Conservation (phyloP, 2,797 vertebrate genomes). For the Halcyon leucocephala region DNA sequence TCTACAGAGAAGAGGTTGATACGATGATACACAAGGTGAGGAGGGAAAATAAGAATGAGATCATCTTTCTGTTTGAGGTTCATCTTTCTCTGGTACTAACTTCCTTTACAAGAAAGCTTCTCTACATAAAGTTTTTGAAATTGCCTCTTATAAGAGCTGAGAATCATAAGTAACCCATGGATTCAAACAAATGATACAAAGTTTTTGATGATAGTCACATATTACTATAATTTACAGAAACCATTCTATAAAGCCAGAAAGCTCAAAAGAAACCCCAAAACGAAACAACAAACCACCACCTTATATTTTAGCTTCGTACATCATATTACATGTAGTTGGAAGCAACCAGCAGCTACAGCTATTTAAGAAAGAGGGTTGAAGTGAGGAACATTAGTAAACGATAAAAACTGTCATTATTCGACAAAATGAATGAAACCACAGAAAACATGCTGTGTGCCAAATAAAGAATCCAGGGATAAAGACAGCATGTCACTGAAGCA, state of each 20-base stretch:
- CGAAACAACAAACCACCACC: no score
- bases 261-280: neutral
- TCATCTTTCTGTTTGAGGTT: neutral
- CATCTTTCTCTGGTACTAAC: neutral
- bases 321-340: neutral
- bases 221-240: neutral
- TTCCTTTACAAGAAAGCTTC: neutral
- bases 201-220: neutral
- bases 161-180: neutral
- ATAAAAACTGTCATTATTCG: neutral
- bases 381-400: neutral
- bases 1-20: neutral
- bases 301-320: neutral
- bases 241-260: neutral
- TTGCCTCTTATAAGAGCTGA: neutral
- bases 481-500: neutral
- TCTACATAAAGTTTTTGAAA: neutral
- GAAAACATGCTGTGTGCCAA: neutral
- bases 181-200: neutral
- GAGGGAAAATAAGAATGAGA: slow-evolving; percentile 10
- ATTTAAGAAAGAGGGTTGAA: neutral
- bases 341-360: neutral
- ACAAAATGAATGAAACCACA: neutral
- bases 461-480: neutral
- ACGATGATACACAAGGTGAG: neutral